Evolutionary conservation across 2,888 invertebrate genomes (phyloP).

Genomic region (Melinaea menophilus): DNA sequence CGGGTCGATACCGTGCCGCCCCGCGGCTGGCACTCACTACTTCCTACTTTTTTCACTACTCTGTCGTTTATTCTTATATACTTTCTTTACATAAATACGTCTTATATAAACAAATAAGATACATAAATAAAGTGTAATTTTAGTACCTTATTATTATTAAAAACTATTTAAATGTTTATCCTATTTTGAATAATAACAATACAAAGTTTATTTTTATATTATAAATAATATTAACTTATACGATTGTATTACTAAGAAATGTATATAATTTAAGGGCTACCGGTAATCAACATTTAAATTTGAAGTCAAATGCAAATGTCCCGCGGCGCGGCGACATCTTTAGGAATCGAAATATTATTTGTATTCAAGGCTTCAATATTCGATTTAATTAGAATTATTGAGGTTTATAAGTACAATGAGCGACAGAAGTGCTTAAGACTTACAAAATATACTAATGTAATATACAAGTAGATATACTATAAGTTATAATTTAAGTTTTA

Average conservation of each 20-base stretch:
- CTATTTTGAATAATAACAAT: too few species aligned
- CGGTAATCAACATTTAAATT: constrained; percentile 45
- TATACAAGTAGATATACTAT: constrained; percentile 18
- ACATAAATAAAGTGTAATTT: too few species aligned
- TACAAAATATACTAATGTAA: neutral
- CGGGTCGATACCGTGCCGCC: constrained; percentile 58
- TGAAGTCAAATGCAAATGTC: constrained; percentile 33
- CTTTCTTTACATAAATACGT: too few species aligned
- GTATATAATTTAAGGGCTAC: constrained; percentile 42
- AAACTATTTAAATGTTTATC: too few species aligned
- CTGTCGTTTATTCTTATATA: neutral
- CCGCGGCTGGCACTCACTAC: constrained; percentile 46
- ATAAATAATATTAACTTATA: too few species aligned
- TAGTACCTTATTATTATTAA: too few species aligned
- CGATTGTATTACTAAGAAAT: constrained; percentile 16
- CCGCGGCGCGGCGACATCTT: constrained; percentile 64
- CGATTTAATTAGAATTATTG: constrained; percentile 73
- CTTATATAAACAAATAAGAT: too few species aligned
- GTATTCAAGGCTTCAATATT: constrained; percentile 73
- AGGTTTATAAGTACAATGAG: constrained; percentile 51
- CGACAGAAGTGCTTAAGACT: constrained; percentile 19
- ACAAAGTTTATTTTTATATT: too few species aligned
- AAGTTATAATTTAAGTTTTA: too few species aligned
- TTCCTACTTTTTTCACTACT: constrained; percentile 6
- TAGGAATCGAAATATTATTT: constrained; percentile 50